phyloP scores from a whole-genome alignment of 2,888 invertebrate genomes.

The Frankliniella fusca region DNA sequence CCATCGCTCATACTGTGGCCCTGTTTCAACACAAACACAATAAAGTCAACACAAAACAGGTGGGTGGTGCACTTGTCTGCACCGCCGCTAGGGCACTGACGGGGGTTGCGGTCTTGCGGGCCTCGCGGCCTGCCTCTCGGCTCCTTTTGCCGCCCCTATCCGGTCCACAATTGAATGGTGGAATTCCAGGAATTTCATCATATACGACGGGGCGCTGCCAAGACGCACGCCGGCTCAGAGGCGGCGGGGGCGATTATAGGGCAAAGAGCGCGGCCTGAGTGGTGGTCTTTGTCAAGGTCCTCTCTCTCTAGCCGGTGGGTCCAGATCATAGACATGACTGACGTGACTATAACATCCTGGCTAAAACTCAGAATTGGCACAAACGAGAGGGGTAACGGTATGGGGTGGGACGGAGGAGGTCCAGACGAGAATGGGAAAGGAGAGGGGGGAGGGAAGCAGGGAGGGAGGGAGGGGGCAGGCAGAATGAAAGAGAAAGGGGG shows the following conservation, averaged over 20 bases:
- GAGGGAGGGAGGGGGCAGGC: not conserved
- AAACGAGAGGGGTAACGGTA: too few species aligned
- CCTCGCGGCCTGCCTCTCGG: too few species aligned
- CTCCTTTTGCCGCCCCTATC: not conserved
- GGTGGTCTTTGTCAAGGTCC: too few species aligned
- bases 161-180: not conserved
- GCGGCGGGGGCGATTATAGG: too few species aligned
- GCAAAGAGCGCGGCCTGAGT: too few species aligned
- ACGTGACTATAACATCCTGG: too few species aligned
- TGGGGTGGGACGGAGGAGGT: not conserved
- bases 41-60: not conserved
- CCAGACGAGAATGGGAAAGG: not conserved
- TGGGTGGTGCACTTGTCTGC: too few species aligned
- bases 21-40: not conserved
- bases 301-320: too few species aligned
- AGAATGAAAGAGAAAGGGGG: not conserved
- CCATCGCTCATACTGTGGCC: not conserved
- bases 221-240: not conserved
- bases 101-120: too few species aligned
- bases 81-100: too few species aligned
- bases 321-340: too few species aligned
- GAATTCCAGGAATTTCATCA: slow-evolving; percentile 10
- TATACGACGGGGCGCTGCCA: not conserved
- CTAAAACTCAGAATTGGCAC: too few species aligned
- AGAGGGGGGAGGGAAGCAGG: not conserved